Evolutionary conservation across 2,888 invertebrate genomes (phyloP).

Genomic region (Rutpela maculata): DNA sequence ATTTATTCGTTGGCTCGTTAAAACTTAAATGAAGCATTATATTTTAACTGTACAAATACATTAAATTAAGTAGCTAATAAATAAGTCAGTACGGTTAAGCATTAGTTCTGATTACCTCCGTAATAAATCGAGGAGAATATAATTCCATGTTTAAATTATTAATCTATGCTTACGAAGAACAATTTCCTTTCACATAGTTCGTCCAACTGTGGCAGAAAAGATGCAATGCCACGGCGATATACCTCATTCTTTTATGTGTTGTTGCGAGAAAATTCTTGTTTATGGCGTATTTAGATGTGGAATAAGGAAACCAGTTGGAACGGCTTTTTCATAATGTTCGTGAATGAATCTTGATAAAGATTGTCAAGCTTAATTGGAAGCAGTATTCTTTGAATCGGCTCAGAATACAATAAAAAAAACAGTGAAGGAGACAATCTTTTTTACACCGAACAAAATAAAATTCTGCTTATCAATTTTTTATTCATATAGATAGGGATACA

Average conservation of each 20-base stretch:
- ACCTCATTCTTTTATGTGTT: background rate
- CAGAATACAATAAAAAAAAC: too few relatives aligned
- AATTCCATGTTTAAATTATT: slow-evolving; percentile 10
- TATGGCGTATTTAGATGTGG: background rate
- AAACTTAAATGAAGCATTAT: slow-evolving; percentile 31
- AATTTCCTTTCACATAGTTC: background rate
- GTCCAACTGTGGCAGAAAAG: slow-evolving; percentile 15
- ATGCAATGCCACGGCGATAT: slow-evolving; percentile 2
- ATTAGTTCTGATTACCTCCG: slow-evolving; percentile 6
- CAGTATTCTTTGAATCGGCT: background rate
- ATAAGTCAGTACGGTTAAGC: slow-evolving; percentile 4
- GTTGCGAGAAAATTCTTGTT: slow-evolving; percentile 9
- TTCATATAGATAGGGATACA: too few relatives aligned
- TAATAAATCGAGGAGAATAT: slow-evolving; percentile 6
- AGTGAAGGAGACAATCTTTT: too few relatives aligned
- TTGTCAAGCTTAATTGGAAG: background rate
- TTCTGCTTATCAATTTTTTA: too few relatives aligned
- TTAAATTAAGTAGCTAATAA: slow-evolving; percentile 27
- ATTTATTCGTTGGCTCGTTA: slow-evolving; percentile 22
- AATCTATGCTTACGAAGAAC: background rate
- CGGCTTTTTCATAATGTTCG: background rate
- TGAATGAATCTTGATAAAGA: slow-evolving; percentile 13
- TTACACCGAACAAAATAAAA: too few relatives aligned
- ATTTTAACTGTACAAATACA: slow-evolving; percentile 9
- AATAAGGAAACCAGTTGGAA: slow-evolving; percentile 21